Percentiles rank a stretch among this genome's conserved stretches.
These are phyloP conservation scores for Vulpes ferrilata DNA, from an alignment of 2,113 vertebrate genomes.

Conservation along the genomic window DNA sequence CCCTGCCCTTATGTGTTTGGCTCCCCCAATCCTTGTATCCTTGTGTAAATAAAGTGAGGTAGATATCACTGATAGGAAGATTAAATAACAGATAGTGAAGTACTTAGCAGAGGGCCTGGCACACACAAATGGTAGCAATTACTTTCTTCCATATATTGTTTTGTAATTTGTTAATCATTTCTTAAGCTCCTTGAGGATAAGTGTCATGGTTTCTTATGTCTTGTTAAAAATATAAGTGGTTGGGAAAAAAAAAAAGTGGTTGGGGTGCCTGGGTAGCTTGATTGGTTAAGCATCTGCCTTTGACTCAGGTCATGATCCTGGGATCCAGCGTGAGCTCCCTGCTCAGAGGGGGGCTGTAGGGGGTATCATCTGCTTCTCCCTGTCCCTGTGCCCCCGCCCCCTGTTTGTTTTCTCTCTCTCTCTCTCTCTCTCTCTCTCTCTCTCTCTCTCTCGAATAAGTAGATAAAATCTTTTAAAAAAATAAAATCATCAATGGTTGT, in stretches of 20 bases:
- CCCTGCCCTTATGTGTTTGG: neutral
- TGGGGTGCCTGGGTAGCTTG: neutral
- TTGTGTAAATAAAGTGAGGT: neutral
- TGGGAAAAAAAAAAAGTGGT: neutral
- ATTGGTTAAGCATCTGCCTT: neutral
- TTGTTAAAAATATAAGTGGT: neutral
- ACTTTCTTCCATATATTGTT: neutral
- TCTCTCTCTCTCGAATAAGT: neutral
- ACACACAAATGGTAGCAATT: neutral
- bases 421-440: neutral
- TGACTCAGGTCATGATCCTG: neutral
- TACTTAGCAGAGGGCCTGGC: neutral
- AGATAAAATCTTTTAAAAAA: neutral
- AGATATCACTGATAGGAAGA: neutral
- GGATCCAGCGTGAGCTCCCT: neutral
- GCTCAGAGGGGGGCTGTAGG: neutral
- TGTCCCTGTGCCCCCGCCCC: neutral
- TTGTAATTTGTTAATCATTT: neutral
- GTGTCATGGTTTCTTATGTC: neutral
- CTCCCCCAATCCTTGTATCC: neutral
- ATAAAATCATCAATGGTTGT: neutral
- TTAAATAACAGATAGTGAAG: neutral
- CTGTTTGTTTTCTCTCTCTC: neutral
- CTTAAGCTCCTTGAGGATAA: conserved; percentile 8
- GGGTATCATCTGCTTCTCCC: neutral